Percentiles rank a stretch among this genome's conserved stretches.
These are phyloP conservation scores for Bilobella aurantiaca DNA, from an alignment of 1,140 invertebrate species.

Conservation along the genomic window DNA sequence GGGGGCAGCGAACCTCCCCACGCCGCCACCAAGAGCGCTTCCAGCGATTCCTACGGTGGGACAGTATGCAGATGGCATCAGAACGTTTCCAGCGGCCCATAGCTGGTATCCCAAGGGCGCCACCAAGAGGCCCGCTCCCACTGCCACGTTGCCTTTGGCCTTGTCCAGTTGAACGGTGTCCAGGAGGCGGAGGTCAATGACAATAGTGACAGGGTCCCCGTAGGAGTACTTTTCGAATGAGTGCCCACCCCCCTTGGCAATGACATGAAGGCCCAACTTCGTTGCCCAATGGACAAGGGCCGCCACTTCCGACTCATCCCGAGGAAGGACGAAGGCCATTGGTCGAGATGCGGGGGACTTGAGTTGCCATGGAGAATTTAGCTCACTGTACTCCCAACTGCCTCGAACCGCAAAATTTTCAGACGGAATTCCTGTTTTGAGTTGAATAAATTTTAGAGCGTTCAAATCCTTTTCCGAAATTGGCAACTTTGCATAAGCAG, in stretches of 20 bases:
- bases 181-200: not conserved
- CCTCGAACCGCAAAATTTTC: too few species aligned
- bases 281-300: not conserved
- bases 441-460: too few species aligned
- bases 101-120: not conserved
- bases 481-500: too few species aligned
- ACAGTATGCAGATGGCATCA: not conserved
- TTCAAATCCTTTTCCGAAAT: too few species aligned
- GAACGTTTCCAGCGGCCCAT: not conserved
- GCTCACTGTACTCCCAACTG: too few species aligned
- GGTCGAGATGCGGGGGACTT: not conserved
- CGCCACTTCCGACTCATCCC: not conserved
- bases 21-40: not conserved
- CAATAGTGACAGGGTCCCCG: not conserved
- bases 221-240: not conserved
- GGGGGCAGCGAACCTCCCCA: not conserved
- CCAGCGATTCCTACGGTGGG: not conserved
- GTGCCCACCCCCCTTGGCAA: constrained; percentile 1
- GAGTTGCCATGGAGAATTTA: not conserved
- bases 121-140: not conserved
- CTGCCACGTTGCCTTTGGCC: not conserved
- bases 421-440: too few species aligned
- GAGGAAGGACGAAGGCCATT: not conserved
- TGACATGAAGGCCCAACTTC: not conserved
- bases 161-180: not conserved